Conservation (phyloP, 2,888 invertebrate species). For the Noctua comes region DNA sequence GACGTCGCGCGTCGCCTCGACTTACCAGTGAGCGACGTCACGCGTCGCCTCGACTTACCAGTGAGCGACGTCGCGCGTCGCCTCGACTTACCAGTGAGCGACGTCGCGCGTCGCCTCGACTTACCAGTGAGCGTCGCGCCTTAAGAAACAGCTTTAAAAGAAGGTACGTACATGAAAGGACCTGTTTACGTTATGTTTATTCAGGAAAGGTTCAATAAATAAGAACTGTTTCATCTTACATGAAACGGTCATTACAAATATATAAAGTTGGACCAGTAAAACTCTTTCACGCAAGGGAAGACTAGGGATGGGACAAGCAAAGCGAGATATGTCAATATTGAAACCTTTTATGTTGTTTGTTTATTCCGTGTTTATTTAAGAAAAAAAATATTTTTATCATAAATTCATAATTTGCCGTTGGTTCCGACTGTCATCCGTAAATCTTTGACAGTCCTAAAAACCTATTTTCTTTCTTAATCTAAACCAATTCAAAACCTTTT, state of each 20-base stretch:
- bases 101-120: too few species aligned
- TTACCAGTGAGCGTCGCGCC: too few species aligned
- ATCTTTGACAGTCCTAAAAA: too few species aligned
- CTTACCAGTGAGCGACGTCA: too few species aligned
- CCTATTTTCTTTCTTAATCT: not conserved
- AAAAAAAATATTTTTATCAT: not conserved
- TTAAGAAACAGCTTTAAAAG: constrained; percentile 23
- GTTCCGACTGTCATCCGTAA: too few species aligned
- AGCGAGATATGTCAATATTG: constrained; percentile 4
- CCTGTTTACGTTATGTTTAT: constrained; percentile 18
- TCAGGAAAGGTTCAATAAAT: constrained; percentile 35
- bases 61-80: too few species aligned
- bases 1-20: too few species aligned
- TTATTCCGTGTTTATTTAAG: not conserved
- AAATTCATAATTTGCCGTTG: too few species aligned
- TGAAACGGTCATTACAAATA: too few species aligned
- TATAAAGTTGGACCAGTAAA: constrained; percentile 41
- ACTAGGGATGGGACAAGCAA: not conserved
- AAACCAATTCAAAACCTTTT: not conserved
- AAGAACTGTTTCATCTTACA: constrained; percentile 40
- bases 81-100: too few species aligned
- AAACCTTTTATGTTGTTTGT: not conserved
- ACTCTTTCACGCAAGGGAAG: constrained; percentile 28
- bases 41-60: too few species aligned
- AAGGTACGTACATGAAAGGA: constrained; percentile 1